These are phyloP conservation scores for Pangasius djambal DNA, from an alignment of 2,797 vertebrate genomes.

Conservation along the genomic window DNA sequence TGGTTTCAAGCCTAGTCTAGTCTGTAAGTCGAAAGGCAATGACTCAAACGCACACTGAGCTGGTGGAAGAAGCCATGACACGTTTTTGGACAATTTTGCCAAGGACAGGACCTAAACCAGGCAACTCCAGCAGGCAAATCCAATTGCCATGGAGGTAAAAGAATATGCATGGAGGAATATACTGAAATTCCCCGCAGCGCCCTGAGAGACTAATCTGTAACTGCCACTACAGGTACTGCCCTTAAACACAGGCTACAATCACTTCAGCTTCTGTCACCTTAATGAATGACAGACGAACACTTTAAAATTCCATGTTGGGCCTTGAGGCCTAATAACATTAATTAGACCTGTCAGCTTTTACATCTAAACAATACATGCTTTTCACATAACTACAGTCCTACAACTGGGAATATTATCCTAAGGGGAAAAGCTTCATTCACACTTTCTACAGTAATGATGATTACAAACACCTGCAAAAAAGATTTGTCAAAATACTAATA, in stretches of 20 bases:
- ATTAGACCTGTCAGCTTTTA: not conserved
- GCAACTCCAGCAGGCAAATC: not conserved
- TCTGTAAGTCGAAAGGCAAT: not conserved
- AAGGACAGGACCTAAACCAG: not conserved
- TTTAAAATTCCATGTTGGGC: not conserved
- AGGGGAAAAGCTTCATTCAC: not conserved
- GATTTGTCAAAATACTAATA: not conserved
- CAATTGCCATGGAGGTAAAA: not conserved
- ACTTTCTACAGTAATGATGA: not conserved
- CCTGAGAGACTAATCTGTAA: not conserved
- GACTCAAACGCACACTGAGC: not conserved
- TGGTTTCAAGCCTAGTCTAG: not conserved
- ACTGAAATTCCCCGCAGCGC: not conserved
- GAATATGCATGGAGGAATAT: not conserved
- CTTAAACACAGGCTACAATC: not conserved
- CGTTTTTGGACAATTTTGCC: not conserved
- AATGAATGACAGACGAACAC: not conserved
- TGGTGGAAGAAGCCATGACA: not conserved
- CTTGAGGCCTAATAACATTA: not conserved
- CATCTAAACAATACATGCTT: not conserved
- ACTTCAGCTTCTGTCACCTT: not conserved
- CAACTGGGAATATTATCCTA: conserved; percentile 21
- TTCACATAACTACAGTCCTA: not conserved
- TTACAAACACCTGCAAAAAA: not conserved
- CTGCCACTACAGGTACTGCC: not conserved